These are phyloP conservation scores for Mya arenaria DNA, from an alignment of 1,140 invertebrate genomes.

Conservation along the genomic window DNA sequence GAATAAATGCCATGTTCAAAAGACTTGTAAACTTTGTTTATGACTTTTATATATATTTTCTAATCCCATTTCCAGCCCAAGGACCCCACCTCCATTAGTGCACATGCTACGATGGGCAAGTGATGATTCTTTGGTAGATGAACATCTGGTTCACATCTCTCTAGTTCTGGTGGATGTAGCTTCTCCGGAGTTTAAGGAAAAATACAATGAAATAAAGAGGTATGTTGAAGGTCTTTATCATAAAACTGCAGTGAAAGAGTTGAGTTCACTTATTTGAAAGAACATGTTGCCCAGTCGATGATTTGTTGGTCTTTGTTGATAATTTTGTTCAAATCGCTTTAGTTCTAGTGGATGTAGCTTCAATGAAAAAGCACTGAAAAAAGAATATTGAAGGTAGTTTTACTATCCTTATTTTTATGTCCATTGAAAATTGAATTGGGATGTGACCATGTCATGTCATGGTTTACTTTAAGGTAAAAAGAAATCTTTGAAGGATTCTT, in stretches of 20 bases:
- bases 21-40: too few relatives aligned
- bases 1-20: too few relatives aligned
- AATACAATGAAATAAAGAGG: conserved; percentile 82
- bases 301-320: not conserved
- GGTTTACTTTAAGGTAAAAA: not conserved
- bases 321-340: not conserved
- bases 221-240: not conserved
- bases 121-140: conserved; percentile 55
- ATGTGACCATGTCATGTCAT: not conserved
- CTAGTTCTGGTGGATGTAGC: conserved; percentile 84
- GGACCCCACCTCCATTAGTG: conserved; percentile 89
- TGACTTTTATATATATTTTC: conserved; percentile 1
- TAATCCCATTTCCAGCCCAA: conserved; percentile 78
- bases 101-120: conserved; percentile 66
- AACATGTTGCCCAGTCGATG: too few relatives aligned
- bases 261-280: too few relatives aligned
- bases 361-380: not conserved
- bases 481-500: not conserved
- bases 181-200: conserved; percentile 83
- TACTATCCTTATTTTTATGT: not conserved
- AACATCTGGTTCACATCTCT: conserved; percentile 84
- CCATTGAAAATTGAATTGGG: too few relatives aligned
- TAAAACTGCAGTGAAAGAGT: not conserved
- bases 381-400: not conserved
- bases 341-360: not conserved